These are phyloP conservation scores for Zaprionus vittiger DNA, from an alignment of 1,140 invertebrate genomes.

Conservation along the genomic window DNA sequence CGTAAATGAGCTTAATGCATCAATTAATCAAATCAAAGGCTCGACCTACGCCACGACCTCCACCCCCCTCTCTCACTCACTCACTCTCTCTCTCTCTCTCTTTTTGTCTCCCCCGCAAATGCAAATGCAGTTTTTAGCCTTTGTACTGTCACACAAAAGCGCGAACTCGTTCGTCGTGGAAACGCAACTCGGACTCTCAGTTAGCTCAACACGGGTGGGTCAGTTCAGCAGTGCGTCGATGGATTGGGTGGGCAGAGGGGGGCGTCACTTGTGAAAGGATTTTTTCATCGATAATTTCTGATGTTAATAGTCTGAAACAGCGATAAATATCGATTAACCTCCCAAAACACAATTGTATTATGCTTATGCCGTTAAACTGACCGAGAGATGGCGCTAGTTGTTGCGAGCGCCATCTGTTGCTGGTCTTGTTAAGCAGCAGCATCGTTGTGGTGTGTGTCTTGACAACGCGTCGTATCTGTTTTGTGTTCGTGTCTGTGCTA, in stretches of 20 bases:
- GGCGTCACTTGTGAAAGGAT: too few relatives aligned
- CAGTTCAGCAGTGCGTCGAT: slow-evolving; percentile 3
- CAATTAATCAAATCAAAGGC: slow-evolving; percentile 81
- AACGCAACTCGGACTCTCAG: slow-evolving; percentile 34
- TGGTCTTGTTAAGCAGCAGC: too few relatives aligned
- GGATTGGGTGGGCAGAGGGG: background rate
- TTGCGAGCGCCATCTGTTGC: too few relatives aligned
- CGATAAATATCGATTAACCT: too few relatives aligned
- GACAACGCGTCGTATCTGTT: too few relatives aligned
- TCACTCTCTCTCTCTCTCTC: background rate
- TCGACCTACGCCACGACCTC: slow-evolving; percentile 25
- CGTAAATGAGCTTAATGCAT: slow-evolving; percentile 82
- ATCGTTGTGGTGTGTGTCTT: too few relatives aligned
- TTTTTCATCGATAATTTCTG: too few relatives aligned
- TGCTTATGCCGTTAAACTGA: too few relatives aligned
- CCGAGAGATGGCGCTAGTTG: too few relatives aligned
- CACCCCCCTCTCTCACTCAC: background rate
- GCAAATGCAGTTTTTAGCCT: slow-evolving; percentile 54
- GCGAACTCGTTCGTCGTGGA: slow-evolving; percentile 56
- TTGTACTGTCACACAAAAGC: slow-evolving; percentile 74
- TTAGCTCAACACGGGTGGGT: slow-evolving; percentile 32
- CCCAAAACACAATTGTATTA: too few relatives aligned
- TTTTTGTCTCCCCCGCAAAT: background rate
- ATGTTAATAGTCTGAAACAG: too few relatives aligned
- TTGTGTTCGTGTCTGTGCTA: background rate